These are phyloP conservation scores for Microplitis mediator DNA, from an alignment of 1,140 invertebrate species.

Conservation along the genomic window DNA sequence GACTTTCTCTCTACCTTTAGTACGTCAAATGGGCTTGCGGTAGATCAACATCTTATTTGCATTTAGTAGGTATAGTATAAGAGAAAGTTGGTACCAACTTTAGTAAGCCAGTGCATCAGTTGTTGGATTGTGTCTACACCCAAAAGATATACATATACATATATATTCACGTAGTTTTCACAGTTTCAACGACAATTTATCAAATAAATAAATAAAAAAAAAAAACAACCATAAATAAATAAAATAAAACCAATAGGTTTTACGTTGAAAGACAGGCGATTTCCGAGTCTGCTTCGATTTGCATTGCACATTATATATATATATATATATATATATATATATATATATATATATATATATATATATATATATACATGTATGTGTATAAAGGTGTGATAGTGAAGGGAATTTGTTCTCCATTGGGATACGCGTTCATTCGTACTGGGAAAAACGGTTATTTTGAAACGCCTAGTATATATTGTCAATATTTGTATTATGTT, in stretches of 20 bases:
- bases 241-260: constrained; percentile 7
- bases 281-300: constrained; percentile 9
- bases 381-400: not conserved
- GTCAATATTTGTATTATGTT: constrained; percentile 8
- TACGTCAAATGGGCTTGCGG: not conserved
- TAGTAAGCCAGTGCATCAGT: not conserved
- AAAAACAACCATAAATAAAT: not conserved
- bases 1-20: not conserved
- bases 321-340: not conserved
- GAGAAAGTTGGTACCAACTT: not conserved
- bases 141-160: not conserved
- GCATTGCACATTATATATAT: not conserved
- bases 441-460: not conserved
- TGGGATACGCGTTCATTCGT: not conserved
- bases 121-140: not conserved
- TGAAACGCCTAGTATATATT: not conserved
- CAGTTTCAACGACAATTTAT: constrained; percentile 10
- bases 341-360: not conserved
- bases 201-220: not conserved
- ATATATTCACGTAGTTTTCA: not conserved
- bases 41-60: constrained; percentile 21
- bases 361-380: not conserved
- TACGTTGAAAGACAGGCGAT: constrained; percentile 17
- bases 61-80: not conserved
- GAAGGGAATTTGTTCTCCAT: not conserved